Evolutionary conservation across 2,113 vertebrate species (phyloP).

Genomic region (Pleuronectes platessa): DNA sequence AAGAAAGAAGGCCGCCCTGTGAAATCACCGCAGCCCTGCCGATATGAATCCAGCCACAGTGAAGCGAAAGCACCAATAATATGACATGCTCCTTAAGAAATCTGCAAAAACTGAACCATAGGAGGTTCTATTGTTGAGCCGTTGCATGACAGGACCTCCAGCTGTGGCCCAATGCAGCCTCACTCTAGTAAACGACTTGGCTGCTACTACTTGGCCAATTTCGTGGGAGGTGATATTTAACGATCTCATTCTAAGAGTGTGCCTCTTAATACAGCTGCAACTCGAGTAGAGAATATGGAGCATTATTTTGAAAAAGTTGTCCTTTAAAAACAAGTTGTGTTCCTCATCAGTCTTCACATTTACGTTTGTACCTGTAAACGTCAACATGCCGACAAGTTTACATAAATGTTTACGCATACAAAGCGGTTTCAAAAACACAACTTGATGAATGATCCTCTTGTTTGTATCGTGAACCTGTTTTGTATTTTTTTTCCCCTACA

Average conservation of each 20-base stretch:
- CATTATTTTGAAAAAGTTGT: not conserved
- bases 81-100: not conserved
- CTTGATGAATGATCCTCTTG: no score
- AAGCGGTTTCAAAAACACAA: no score
- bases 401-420: no score
- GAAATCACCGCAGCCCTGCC: not conserved
- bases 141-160: constrained; percentile 3
- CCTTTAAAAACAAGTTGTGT: no score
- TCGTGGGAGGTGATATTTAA: not conserved
- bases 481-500: no score
- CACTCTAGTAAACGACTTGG: not conserved
- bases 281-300: not conserved
- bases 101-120: not conserved
- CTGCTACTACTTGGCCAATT: not conserved
- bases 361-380: not conserved
- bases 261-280: not conserved
- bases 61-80: not conserved
- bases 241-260: not conserved
- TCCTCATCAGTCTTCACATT: not conserved
- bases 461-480: no score
- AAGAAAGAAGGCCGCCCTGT: not conserved
- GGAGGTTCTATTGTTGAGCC: constrained; percentile 5
- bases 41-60: not conserved
- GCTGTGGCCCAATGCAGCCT: not conserved
- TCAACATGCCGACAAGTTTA: not conserved